Evolutionary conservation across 2,888 invertebrate genomes (phyloP).

Genomic region (Brachypterus glaber): DNA sequence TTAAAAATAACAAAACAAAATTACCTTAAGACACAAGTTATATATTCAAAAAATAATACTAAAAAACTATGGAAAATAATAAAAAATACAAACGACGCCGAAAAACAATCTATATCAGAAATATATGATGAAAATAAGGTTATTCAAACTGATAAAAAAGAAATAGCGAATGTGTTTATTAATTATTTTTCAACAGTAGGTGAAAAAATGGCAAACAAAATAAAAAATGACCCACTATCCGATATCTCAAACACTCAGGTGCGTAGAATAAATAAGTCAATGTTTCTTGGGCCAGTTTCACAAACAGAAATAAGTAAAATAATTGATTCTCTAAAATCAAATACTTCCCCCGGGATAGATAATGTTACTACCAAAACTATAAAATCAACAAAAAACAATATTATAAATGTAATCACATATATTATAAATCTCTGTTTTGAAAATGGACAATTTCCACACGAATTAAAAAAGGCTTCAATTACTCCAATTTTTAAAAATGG

Average conservation of each 20-base stretch:
- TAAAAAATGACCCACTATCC: background rate
- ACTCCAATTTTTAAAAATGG: conserved; percentile 15
- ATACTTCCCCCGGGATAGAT: background rate
- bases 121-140: background rate
- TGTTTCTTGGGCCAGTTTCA: background rate
- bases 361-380: background rate
- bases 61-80: background rate
- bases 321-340: background rate
- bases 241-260: background rate
- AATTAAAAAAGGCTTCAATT: too few species aligned
- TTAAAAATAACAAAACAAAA: too few species aligned
- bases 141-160: background rate
- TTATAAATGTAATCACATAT: background rate
- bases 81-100: background rate
- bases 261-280: background rate
- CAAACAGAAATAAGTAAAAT: background rate
- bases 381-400: too few species aligned
- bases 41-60: background rate
- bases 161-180: background rate
- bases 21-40: too few species aligned
- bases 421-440: background rate
- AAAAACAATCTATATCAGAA: background rate
- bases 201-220: background rate
- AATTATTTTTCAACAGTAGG: background rate
- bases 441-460: conserved; percentile 1